phyloP scores from a whole-genome alignment of 2,797 vertebrate species.

The Hoplostethus atlanticus region DNA sequence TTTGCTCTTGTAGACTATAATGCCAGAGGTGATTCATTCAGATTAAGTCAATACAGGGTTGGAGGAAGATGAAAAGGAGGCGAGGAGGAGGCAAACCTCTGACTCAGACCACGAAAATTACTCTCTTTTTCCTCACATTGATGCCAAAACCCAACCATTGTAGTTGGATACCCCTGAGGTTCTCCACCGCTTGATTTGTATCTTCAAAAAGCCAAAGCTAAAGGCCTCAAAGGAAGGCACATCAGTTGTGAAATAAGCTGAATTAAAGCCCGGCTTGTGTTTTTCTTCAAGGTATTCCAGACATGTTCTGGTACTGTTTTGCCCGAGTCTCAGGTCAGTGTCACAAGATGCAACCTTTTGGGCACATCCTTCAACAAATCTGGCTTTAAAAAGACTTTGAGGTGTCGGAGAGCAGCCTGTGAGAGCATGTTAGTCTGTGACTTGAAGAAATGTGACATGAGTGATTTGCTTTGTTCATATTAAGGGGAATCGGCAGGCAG shows the following conservation, averaged over 20 bases:
- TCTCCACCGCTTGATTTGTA: not conserved
- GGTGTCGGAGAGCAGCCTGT: conserved; percentile 4
- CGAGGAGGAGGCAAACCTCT: not conserved
- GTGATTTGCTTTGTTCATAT: not conserved
- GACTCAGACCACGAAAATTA: not conserved
- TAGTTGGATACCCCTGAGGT: not conserved
- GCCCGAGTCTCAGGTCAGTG: conserved; percentile 1
- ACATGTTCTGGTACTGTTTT: not conserved
- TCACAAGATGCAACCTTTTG: conserved; percentile 20
- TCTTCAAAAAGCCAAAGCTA: not conserved
- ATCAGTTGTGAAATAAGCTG: not conserved
- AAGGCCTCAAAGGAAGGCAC: conserved; percentile 2
- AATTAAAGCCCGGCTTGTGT: conserved; percentile 16
- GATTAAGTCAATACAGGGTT: not conserved
- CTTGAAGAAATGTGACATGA: conserved; percentile 2
- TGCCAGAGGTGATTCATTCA: not conserved
- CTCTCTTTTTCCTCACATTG: not conserved
- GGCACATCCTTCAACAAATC: conserved; percentile 5
- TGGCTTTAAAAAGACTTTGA: conserved; percentile 36
- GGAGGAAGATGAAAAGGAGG: not conserved
- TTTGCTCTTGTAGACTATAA: not conserved
- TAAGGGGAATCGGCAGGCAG: conserved; percentile 23
- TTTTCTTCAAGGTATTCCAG: not conserved
- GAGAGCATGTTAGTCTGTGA: conserved; percentile 14
- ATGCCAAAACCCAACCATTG: not conserved